These are phyloP conservation scores for Sylvilagus floridanus DNA, from an alignment of 2,797 vertebrate genomes.

Conservation along the genomic window DNA sequence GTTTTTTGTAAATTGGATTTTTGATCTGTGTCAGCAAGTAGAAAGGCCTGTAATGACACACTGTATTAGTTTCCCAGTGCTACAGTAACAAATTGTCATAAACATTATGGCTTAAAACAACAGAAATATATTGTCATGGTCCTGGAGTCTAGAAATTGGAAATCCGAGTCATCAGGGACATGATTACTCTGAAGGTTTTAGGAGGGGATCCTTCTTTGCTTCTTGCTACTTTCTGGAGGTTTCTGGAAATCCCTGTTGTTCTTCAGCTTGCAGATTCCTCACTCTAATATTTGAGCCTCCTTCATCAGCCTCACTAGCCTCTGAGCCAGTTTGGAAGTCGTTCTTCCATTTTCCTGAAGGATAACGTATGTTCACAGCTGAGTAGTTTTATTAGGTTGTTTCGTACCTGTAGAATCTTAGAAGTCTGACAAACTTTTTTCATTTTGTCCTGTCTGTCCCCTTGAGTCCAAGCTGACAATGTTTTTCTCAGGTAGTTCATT, in stretches of 20 bases:
- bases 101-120: slow-evolving; percentile 35
- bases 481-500: background rate
- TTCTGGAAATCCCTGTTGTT: background rate
- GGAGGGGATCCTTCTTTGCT: background rate
- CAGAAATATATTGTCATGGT: slow-evolving; percentile 1
- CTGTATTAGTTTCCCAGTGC: background rate
- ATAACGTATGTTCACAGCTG: background rate
- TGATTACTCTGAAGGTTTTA: slow-evolving; percentile 32
- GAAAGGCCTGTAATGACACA: background rate
- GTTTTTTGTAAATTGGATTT: slow-evolving; percentile 35
- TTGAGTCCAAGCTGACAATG: background rate
- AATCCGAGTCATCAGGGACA: background rate
- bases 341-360: slow-evolving; percentile 11
- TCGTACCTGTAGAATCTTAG: background rate
- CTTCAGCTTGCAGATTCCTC: background rate
- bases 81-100: slow-evolving; percentile 3
- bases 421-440: slow-evolving; percentile 1
- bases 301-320: background rate
- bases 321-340: background rate
- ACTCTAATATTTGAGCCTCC: background rate
- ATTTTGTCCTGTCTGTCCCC: background rate
- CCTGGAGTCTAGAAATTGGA: slow-evolving; percentile 6
- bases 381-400: background rate
- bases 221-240: background rate
- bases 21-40: background rate